phyloP scores from a whole-genome alignment of 2,888 invertebrate genomes.

The Zaprionus bogoriensis region DNA sequence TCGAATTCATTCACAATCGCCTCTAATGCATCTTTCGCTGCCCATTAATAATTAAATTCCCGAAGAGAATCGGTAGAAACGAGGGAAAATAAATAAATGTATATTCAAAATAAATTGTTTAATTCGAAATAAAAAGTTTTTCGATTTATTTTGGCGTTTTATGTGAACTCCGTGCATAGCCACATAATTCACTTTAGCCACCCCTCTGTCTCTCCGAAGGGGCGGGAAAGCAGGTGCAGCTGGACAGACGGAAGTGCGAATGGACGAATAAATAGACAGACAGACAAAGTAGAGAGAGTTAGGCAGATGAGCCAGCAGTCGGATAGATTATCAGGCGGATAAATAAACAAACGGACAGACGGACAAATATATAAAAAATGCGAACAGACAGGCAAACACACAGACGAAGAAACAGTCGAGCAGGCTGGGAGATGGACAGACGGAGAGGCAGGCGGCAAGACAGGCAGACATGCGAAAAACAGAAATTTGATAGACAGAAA shows the following conservation, averaged over 20 bases:
- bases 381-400: no score
- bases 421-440: neutral
- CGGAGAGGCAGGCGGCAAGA: neutral
- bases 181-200: conserved; percentile 68
- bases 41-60: conserved; percentile 50
- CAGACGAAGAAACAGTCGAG: neutral
- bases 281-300: neutral
- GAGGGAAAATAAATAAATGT: conserved; percentile 1
- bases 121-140: conserved; percentile 74
- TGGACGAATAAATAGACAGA: neutral
- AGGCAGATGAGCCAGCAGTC: no score
- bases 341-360: neutral
- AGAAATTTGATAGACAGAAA: neutral
- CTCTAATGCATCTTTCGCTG: conserved; percentile 4
- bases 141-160: conserved; percentile 68
- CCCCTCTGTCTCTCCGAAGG: neutral
- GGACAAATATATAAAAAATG: no score
- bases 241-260: neutral
- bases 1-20: conserved; percentile 19
- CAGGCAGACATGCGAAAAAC: no score
- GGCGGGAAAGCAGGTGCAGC: no score
- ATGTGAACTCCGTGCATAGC: conserved; percentile 45
- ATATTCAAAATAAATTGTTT: conserved; percentile 71
- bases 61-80: conserved; percentile 3
- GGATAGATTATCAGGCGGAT: neutral